These are phyloP conservation scores for Radopholus similis DNA, from an alignment of 1,140 invertebrate genomes.

Conservation along the genomic window DNA sequence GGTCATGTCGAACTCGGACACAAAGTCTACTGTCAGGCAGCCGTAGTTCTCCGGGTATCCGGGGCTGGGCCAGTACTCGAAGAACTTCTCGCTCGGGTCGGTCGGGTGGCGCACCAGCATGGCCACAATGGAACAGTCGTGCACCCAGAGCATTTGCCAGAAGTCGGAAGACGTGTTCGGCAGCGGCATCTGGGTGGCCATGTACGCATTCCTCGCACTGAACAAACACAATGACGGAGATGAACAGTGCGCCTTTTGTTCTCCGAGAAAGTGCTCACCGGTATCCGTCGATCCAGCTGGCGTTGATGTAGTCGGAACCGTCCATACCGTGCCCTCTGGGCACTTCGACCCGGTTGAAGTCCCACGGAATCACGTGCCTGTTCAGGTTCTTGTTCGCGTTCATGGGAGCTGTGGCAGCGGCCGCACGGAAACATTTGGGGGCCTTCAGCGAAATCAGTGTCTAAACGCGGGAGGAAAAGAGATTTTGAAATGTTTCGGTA, in stretches of 20 bases:
- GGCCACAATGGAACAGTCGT: slow-evolving; percentile 95
- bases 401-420: slow-evolving; percentile 83
- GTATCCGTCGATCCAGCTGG: slow-evolving; percentile 86
- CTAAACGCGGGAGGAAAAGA: slow-evolving; percentile 61
- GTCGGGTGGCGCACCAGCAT: slow-evolving; percentile 95
- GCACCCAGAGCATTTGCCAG: slow-evolving; percentile 99
- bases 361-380: slow-evolving; percentile 91
- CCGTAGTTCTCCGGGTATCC: slow-evolving; percentile 70
- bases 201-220: slow-evolving; percentile 75
- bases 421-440: slow-evolving; percentile 83
- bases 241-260: not conserved
- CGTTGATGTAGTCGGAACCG: slow-evolving; percentile 98
- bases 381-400: slow-evolving; percentile 98
- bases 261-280: slow-evolving; percentile 6
- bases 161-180: slow-evolving; percentile 94
- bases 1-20: slow-evolving; percentile 98
- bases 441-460: slow-evolving; percentile 89
- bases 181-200: slow-evolving; percentile 94
- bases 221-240: slow-evolving; percentile 63
- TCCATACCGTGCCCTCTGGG: slow-evolving; percentile 77
- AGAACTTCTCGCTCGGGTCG: slow-evolving; percentile 83
- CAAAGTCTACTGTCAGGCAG: slow-evolving; percentile 94
- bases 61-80: slow-evolving; percentile 86
- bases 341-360: slow-evolving; percentile 87
- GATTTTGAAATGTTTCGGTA: not conserved